Evolutionary conservation across 2,113 vertebrate genomes (phyloP), one percentile per base, ranked within the genome.

Genomic region (Aplodontia rufa): DNA sequence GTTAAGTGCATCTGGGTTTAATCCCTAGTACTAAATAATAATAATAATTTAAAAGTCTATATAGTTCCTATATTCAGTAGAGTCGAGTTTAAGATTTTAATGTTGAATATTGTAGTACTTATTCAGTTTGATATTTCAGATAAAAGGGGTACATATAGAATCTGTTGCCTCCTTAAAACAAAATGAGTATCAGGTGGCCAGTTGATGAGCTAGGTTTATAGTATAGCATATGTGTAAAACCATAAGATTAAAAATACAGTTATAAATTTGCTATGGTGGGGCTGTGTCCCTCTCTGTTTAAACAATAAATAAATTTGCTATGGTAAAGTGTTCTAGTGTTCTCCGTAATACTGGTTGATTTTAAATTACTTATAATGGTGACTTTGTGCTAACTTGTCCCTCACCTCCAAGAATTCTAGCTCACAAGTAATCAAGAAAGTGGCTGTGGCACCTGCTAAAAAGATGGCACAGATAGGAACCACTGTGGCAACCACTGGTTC

Each of bases 361-460:
- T 87, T 81, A 92, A 91, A 28, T 91, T 42, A 81, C 60, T 90
- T 85, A 62, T 22, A 4, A 1, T 51, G 13, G 76, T 88, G 42
- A 88, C 22, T 96, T 55, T 90, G 32, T 93, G 8, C 82, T 93
- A 30, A 69, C 35, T 94, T 90, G 51, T 81, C 45, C 71, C 66
- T 60, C 3, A 95, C 2, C 1, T 24, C 10, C 28, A 85, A 99
- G 99, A 98, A 98, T 92, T 97, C 98, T 91, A 97, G 98, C 97
- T 97, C 98, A 40, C 98, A 98, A 32, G 94, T 97, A 96, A 69
- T 98, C 87, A 99, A 98, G 97, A 98, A 98, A 76, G 98, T 99
- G 94, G 96, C 98, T 95, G 91, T 98, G 93, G 95, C 98, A 0
- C 95, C 99, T 98, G 98, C 98, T 97, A 98, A 98, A 98, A 98